Percentiles rank a stretch among this genome's conserved stretches.
Conservation (phyloP, 2,113 vertebrate genomes). For the Psittacus erithacus region DNA sequence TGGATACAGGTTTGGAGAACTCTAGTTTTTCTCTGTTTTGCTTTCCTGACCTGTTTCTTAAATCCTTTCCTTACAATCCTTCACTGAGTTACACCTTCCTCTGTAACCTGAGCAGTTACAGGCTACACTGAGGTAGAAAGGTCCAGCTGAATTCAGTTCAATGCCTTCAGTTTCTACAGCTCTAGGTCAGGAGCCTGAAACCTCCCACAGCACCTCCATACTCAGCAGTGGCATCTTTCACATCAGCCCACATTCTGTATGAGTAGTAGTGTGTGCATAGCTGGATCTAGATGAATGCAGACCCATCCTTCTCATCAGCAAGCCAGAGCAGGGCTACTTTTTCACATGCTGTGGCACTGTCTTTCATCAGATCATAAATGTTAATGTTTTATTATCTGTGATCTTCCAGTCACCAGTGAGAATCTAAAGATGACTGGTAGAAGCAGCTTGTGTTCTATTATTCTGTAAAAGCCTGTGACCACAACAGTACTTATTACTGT, state of each 20-base stretch:
- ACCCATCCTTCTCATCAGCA: neutral
- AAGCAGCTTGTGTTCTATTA: neutral
- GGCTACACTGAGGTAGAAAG: neutral
- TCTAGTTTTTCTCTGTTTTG: slow-evolving; percentile 1
- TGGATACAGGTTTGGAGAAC: slow-evolving; percentile 18
- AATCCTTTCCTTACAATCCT: neutral
- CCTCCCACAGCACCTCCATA: neutral
- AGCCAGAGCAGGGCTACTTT: neutral
- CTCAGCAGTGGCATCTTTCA: neutral
- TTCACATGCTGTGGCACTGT: neutral
- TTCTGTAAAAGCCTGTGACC: neutral
- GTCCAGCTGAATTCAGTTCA: neutral
- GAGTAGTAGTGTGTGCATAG: rapidly evolving
- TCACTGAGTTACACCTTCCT: neutral
- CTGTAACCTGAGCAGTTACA: neutral
- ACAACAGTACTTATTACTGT: neutral
- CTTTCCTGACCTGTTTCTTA: neutral
- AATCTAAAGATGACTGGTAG: neutral
- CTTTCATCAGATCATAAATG: neutral
- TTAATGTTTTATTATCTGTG: neutral
- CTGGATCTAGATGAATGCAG: neutral
- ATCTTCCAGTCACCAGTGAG: neutral
- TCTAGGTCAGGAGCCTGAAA: neutral
- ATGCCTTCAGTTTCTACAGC: neutral
- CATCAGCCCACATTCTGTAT: neutral